Percentiles rank a stretch among this genome's conserved stretches.
Evolutionary conservation across 2,888 invertebrate species (phyloP).

Genomic region (Pachydiplax longipennis): DNA sequence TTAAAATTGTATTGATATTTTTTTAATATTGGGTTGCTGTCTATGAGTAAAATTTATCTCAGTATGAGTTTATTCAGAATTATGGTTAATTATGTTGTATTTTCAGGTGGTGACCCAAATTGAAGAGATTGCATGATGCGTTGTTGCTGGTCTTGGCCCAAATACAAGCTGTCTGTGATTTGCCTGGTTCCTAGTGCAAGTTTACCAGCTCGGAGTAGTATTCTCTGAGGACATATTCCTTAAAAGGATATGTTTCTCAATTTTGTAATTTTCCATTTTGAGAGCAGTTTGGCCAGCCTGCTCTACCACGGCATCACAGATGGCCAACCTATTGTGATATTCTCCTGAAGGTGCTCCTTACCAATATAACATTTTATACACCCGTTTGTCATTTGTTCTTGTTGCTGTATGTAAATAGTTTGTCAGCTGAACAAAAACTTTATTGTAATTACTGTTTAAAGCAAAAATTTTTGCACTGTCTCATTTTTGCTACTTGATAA

Average conservation of each 20-base stretch:
- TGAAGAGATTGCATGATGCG: background rate
- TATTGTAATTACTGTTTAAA: slow-evolving; percentile 36
- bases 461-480: slow-evolving; percentile 27
- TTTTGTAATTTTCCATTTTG: slow-evolving; percentile 35
- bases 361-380: slow-evolving; percentile 36
- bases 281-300: slow-evolving; percentile 35
- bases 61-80: background rate
- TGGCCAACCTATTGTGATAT: slow-evolving; percentile 42
- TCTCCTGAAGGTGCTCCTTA: slow-evolving; percentile 43
- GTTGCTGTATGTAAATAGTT: slow-evolving; percentile 43
- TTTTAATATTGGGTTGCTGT: background rate
- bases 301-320: slow-evolving; percentile 33
- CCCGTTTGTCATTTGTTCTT: slow-evolving; percentile 45
- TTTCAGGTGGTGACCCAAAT: slow-evolving; percentile 34
- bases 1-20: background rate
- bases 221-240: background rate
- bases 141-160: slow-evolving; percentile 37
- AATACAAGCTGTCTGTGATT: slow-evolving; percentile 40
- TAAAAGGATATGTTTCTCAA: background rate
- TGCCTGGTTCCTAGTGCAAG: slow-evolving; percentile 25
- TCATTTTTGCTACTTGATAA: slow-evolving; percentile 29
- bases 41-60: too few species aligned
- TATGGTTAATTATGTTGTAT: background rate
- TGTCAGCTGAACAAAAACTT: slow-evolving; percentile 22
- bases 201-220: slow-evolving; percentile 5